Evolutionary conservation across 2,113 vertebrate genomes (phyloP).

Genomic region (Mesitornis unicolor): DNA sequence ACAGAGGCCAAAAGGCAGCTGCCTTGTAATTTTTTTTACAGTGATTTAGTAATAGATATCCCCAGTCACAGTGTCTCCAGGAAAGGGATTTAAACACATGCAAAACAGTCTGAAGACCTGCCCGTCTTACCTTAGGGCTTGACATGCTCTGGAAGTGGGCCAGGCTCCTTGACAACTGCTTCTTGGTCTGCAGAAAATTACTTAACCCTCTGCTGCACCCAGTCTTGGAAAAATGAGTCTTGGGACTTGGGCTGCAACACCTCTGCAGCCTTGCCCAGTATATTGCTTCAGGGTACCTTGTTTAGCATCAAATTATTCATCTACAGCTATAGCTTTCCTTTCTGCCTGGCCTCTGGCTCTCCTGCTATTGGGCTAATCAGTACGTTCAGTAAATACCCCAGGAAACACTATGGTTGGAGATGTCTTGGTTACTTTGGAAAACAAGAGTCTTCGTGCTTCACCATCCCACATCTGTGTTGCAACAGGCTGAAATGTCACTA

Average conservation of each 20-base stretch:
- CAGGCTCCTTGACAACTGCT: not conserved
- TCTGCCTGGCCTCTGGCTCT: not conserved
- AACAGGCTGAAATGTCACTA: not conserved
- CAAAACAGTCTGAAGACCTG: not conserved
- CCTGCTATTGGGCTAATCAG: not conserved
- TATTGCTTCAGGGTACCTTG: rapidly evolving
- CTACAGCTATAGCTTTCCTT: not conserved
- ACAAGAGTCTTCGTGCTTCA: not conserved
- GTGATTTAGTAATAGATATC: not conserved
- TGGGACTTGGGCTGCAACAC: not conserved
- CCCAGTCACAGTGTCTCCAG: not conserved
- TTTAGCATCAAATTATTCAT: not conserved
- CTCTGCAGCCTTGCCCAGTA: not conserved
- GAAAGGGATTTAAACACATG: not conserved
- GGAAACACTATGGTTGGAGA: not conserved
- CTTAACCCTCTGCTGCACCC: not conserved
- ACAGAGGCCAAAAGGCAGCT: not conserved
- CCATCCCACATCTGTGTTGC: not conserved
- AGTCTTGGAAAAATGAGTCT: not conserved
- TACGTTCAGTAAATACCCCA: not conserved
- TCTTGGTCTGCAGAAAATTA: not conserved
- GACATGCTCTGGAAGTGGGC: not conserved
- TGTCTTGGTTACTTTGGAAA: not conserved
- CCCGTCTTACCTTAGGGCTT: not conserved
- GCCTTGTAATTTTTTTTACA: not conserved